Conservation (phyloP, 2,113 vertebrate species). For the Sorex araneus region DNA sequence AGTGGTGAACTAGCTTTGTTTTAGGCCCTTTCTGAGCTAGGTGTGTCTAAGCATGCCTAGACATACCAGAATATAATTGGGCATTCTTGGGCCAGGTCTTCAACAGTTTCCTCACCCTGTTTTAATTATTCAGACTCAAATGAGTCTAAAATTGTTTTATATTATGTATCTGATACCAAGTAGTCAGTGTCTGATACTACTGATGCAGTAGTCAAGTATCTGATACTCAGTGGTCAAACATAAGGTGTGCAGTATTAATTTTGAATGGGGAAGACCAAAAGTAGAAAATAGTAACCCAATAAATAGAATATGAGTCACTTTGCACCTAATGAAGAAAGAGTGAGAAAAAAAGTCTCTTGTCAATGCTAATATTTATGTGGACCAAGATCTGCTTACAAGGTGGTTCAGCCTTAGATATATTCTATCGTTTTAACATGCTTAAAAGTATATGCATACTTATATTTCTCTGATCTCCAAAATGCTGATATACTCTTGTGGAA, state of each 20-base stretch:
- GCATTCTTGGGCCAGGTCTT: no score
- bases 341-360: neutral
- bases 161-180: no score
- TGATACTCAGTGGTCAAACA: neutral
- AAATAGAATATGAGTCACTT: conserved; percentile 3
- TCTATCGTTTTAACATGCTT: conserved; percentile 5
- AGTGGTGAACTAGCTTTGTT: no score
- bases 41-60: no score
- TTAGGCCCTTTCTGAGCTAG: no score
- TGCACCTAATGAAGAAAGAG: neutral
- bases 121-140: no score
- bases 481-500: neutral
- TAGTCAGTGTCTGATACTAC: no score
- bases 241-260: neutral
- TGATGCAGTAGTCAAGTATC: neutral
- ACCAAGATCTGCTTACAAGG: neutral
- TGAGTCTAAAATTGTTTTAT: no score
- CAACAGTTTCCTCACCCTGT: no score
- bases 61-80: no score
- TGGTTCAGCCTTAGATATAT: neutral
- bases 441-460: neutral
- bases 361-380: neutral
- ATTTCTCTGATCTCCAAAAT: conserved; percentile 45
- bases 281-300: neutral
- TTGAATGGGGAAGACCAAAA: conserved; percentile 18